Evolutionary conservation across 2,797 vertebrate genomes (phyloP).

Genomic region (Enteromius argenteus): DNA sequence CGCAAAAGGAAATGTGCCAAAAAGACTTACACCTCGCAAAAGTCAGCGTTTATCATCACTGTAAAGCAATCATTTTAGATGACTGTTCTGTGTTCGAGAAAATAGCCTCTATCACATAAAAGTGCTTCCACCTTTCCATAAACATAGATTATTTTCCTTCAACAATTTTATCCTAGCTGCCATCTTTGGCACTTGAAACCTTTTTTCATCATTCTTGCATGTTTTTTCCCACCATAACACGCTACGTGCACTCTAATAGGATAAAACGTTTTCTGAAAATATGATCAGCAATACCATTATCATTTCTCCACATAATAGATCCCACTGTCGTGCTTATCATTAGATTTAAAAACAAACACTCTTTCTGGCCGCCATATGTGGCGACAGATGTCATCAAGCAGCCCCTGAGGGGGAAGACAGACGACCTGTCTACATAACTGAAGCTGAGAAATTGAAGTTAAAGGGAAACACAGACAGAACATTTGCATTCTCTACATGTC

Average conservation of each 20-base stretch:
- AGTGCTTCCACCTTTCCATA: slow-evolving; percentile 44
- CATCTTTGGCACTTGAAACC: slow-evolving; percentile 25
- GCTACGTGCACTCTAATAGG: slow-evolving; percentile 28
- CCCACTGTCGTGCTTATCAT: slow-evolving; percentile 71
- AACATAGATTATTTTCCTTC: slow-evolving; percentile 35
- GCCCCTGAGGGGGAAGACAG: slow-evolving; percentile 76
- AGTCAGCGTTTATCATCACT: slow-evolving; percentile 18
- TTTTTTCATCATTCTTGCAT: slow-evolving; percentile 36
- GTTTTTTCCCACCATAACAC: background rate
- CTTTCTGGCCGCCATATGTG: slow-evolving; percentile 76
- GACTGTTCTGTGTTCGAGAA: slow-evolving; percentile 38
- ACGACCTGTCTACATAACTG: slow-evolving; percentile 78
- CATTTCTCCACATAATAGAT: slow-evolving; percentile 67
- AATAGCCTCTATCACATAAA: slow-evolving; percentile 41
- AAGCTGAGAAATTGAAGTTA: slow-evolving; percentile 77
- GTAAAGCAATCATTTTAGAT: slow-evolving; percentile 34
- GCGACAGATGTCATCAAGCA: slow-evolving; percentile 80
- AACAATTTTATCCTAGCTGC: slow-evolving; percentile 34
- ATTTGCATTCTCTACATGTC: slow-evolving; percentile 61
- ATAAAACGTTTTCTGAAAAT: slow-evolving; percentile 43
- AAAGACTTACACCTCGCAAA: slow-evolving; percentile 16
- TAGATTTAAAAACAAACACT: slow-evolving; percentile 74
- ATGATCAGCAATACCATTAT: slow-evolving; percentile 65
- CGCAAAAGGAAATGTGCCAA: slow-evolving; percentile 29
- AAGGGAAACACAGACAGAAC: slow-evolving; percentile 43